phyloP scores from a whole-genome alignment of 2,888 invertebrate genomes.

The Caenorhabditis angaria region DNA sequence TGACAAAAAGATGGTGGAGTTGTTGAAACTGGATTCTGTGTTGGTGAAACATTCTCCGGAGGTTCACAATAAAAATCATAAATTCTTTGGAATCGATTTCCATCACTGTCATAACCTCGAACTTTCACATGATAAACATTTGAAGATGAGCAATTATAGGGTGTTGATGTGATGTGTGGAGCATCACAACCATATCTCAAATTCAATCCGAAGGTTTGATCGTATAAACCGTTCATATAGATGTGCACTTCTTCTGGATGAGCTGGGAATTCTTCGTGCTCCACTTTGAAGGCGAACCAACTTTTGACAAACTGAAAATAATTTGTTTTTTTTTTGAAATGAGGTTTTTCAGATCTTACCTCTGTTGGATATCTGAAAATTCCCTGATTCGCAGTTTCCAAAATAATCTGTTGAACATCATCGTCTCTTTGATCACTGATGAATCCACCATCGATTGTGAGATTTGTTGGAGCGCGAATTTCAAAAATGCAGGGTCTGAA shows the following conservation, averaged over 20 bases:
- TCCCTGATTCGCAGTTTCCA: slow-evolving; percentile 31
- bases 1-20: slow-evolving; percentile 47
- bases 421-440: slow-evolving; percentile 52
- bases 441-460: slow-evolving; percentile 61
- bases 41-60: slow-evolving; percentile 17
- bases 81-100: slow-evolving; percentile 56
- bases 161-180: slow-evolving; percentile 40
- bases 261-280: slow-evolving; percentile 43
- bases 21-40: slow-evolving; percentile 27
- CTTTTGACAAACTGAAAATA: slow-evolving; percentile 10
- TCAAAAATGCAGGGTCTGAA: slow-evolving; percentile 46
- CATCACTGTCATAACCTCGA: slow-evolving; percentile 53
- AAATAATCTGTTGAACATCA: slow-evolving; percentile 41
- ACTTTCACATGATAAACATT: slow-evolving; percentile 48
- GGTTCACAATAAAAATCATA: slow-evolving; percentile 57
- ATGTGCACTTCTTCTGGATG: slow-evolving; percentile 41
- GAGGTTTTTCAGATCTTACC: neutral
- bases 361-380: slow-evolving; percentile 48
- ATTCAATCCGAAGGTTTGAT: slow-evolving; percentile 25
- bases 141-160: slow-evolving; percentile 47
- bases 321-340: neutral
- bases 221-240: slow-evolving; percentile 33
- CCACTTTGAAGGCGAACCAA: slow-evolving; percentile 32
- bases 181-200: slow-evolving; percentile 56
- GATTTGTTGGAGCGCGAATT: slow-evolving; percentile 44